Conservation (phyloP, 2,113 vertebrate genomes). For the Cebus imitator region DNA sequence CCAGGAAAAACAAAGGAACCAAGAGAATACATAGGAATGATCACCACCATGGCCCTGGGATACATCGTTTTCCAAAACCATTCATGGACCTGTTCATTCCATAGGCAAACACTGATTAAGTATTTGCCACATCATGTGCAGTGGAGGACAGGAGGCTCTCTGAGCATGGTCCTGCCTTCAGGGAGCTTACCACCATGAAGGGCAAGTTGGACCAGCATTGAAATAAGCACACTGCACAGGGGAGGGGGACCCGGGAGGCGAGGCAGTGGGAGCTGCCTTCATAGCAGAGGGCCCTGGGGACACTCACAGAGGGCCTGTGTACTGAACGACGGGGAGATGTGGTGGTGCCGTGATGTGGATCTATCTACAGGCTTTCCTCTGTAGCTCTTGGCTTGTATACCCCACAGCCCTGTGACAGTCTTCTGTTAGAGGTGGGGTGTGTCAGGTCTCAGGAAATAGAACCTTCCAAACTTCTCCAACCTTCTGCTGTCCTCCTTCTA, state of each 20-base stretch:
- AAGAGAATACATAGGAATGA: not conserved
- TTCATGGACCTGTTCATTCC: not conserved
- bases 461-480: too few species aligned
- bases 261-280: not conserved
- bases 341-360: too few species aligned
- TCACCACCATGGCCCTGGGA: not conserved
- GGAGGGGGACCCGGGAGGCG: not conserved
- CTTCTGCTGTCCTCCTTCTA: too few species aligned
- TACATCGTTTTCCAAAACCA: not conserved
- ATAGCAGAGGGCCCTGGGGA: not conserved
- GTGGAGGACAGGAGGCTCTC: not conserved
- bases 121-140: not conserved
- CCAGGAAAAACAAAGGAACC: not conserved
- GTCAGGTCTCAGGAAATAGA: too few species aligned
- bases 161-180: not conserved
- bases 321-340: too few species aligned
- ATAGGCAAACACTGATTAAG: not conserved
- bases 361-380: too few species aligned
- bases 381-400: too few species aligned
- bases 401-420: too few species aligned
- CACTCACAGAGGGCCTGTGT: not conserved
- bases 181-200: not conserved
- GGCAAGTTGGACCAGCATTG: not conserved
- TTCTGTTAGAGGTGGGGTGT: too few species aligned
- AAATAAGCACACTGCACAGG: not conserved